Evolutionary conservation across 2,113 vertebrate species (phyloP).

Genomic region (Dipodomys spectabilis): DNA sequence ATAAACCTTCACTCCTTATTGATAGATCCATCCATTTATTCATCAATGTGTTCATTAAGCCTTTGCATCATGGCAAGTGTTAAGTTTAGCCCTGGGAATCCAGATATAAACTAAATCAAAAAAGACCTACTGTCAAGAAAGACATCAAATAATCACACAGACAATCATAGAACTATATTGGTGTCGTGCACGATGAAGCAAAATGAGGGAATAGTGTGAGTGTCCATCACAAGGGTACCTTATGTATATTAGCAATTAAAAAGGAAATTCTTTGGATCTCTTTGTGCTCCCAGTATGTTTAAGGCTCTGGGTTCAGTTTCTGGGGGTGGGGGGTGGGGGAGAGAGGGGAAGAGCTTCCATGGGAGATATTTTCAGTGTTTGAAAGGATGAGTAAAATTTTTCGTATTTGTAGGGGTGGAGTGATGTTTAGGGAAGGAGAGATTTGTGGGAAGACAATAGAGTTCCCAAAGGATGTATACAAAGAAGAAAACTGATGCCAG

Average conservation of each 20-base stretch:
- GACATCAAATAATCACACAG: background rate
- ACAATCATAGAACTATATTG: background rate
- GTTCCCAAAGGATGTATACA: background rate
- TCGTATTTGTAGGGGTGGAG: background rate
- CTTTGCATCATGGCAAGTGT: background rate
- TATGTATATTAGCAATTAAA: background rate
- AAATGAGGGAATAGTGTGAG: background rate
- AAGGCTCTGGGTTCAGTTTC: background rate
- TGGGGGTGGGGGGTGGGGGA: rapidly evolving
- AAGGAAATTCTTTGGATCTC: background rate
- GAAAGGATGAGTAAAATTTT: background rate
- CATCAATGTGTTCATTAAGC: background rate
- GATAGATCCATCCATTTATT: background rate
- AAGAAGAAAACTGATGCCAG: background rate
- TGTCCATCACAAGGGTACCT: background rate
- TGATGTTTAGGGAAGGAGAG: background rate
- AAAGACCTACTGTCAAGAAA: background rate
- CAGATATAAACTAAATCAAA: background rate
- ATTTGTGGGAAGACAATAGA: background rate
- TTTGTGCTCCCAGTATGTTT: background rate
- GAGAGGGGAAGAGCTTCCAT: background rate
- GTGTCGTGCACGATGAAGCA: background rate
- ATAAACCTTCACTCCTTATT: background rate
- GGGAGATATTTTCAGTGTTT: background rate
- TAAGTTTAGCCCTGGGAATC: background rate